Conservation (phyloP, 2,888 invertebrate genomes). For the Drosophila infuscata region DNA sequence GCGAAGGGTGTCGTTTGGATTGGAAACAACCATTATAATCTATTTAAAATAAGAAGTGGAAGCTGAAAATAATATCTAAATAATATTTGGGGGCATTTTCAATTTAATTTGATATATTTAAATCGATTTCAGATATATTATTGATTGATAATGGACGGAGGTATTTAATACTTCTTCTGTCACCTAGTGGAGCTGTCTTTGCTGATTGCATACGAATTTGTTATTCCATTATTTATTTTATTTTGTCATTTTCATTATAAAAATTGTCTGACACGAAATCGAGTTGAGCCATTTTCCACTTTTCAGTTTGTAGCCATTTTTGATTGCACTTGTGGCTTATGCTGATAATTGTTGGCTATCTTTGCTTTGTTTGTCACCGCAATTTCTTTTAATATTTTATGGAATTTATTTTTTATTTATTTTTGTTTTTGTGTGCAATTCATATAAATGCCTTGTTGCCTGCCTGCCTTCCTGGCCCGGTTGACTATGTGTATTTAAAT, state of each 20-base stretch:
- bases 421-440: conserved; percentile 41
- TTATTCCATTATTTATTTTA: background rate
- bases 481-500: conserved; percentile 76
- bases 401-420: conserved; percentile 38
- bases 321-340: conserved; percentile 31
- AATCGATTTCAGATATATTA: no score
- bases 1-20: background rate
- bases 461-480: conserved; percentile 3
- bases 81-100: background rate
- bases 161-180: no score
- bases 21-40: conserved; percentile 5
- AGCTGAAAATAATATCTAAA: background rate
- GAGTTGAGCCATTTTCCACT: background rate
- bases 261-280: background rate
- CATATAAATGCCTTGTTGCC: conserved; percentile 49
- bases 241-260: background rate
- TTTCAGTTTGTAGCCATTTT: background rate
- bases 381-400: conserved; percentile 61
- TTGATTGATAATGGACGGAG: no score
- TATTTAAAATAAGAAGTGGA: background rate
- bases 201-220: background rate
- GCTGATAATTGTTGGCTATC: conserved; percentile 10
- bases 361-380: conserved; percentile 36
- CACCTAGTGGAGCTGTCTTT: background rate
- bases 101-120: no score